These are phyloP conservation scores for Drosophila santomea DNA, from an alignment of 1,140 invertebrate species.

Conservation along the genomic window DNA sequence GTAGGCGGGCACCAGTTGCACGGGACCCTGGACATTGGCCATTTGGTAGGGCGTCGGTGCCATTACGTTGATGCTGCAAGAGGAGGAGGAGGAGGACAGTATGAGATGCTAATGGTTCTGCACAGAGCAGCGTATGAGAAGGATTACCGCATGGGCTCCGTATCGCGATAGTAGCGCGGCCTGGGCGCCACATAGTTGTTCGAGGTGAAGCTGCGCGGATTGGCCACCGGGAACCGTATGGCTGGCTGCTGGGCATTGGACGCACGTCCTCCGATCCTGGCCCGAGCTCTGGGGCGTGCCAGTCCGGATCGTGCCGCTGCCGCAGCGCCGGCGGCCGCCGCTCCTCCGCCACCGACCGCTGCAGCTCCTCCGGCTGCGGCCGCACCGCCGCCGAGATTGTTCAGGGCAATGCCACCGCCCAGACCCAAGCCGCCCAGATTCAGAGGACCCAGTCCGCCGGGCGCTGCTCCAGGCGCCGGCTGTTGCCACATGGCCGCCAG, in stretches of 20 bases:
- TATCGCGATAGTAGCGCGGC: conserved; percentile 65
- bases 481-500: conserved; percentile 78
- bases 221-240: conserved; percentile 68
- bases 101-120: neutral
- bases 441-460: conserved; percentile 32
- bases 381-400: conserved; percentile 18
- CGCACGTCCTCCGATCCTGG: conserved; percentile 16
- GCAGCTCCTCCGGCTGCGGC: conserved; percentile 8
- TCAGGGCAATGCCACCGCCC: conserved; percentile 10
- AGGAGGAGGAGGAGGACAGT: neutral
- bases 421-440: conserved; percentile 50
- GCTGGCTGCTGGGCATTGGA: conserved; percentile 6
- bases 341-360: conserved; percentile 16
- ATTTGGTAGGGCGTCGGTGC: conserved; percentile 36
- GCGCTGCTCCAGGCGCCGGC: conserved; percentile 53
- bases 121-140: too few species aligned
- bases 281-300: conserved; percentile 22
- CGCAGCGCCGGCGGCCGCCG: conserved; percentile 22
- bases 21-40: conserved; percentile 29
- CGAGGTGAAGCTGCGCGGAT: conserved; percentile 69
- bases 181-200: conserved; percentile 72
- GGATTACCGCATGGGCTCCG: conserved; percentile 53
- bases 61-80: conserved; percentile 53
- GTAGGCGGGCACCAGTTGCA: conserved; percentile 64
- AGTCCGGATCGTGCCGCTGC: conserved; percentile 21